Evolutionary conservation across 1,140 invertebrate species (phyloP), one percentile per base, ranked within the genome.

Genomic region (Halyomorpha halys): DNA sequence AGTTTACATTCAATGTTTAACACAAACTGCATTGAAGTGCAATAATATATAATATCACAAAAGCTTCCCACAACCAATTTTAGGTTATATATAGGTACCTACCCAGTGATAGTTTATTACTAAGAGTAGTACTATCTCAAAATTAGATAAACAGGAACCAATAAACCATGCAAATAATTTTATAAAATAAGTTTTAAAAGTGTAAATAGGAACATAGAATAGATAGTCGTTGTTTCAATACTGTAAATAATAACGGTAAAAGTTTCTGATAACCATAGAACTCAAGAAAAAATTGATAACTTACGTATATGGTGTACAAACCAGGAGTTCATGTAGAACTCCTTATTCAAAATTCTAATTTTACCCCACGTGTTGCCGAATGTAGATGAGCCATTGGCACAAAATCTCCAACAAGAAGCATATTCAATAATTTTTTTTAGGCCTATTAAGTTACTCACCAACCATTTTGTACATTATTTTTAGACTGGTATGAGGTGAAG

Each of bases 401-500:
- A 19, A 30, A 30, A 4, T 30, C n/a, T 19, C 21, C 21, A 49
- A 19, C 47, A 49, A 49, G n/a, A 19, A 21, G n/a, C 21, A 49
- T 49, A 19, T 47, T 11, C 15, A 18, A 18, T 19, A 49, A n/a
- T 49, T 49, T 11, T 49, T 49, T 49, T 49, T 49, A 18, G n/a
- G 47, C 21, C 47, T 11, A 8, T 30, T 30, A 39, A 39, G 6
- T 49, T 56, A 56, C 53, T 56, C 53, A 16, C 19, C 63, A 16
- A 72, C 62, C 4, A 68, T 25, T 69, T 82, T 82, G 8, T 79
- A 74, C 76, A 86, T 79, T 16, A 85, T 74, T 73, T 85, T 84
- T 19, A 86, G 74, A 44, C 80, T 79, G 54, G 82, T 76, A 68
- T 86, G 84, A 0, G 84, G 84, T 44, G 81, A 69, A 47, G 76